These are phyloP conservation scores for Iguana delicatissima DNA, from an alignment of 2,797 vertebrate species.

Conservation along the genomic window DNA sequence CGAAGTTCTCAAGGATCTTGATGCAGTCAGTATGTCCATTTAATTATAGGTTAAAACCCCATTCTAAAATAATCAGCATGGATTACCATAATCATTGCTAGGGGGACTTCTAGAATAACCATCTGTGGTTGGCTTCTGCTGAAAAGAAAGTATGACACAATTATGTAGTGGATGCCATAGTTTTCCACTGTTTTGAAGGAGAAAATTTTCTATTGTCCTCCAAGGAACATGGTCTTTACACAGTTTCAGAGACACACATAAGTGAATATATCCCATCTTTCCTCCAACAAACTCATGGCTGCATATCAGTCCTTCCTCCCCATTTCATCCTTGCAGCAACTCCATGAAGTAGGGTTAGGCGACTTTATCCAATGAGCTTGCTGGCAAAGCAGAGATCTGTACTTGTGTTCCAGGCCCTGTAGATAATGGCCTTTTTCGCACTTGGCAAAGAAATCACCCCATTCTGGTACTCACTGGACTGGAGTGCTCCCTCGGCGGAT, in stretches of 20 bases:
- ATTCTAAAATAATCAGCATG: conserved; percentile 42
- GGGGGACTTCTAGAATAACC: background rate
- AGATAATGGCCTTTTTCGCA: too few species aligned
- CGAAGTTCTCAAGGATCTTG: conserved; percentile 38
- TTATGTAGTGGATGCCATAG: background rate
- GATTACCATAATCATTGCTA: conserved; percentile 23
- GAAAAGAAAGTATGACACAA: fast-evolving
- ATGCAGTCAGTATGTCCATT: background rate
- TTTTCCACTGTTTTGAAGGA: conserved; percentile 1
- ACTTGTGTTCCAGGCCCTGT: background rate
- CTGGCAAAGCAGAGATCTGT: background rate
- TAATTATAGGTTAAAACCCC: conserved; percentile 38
- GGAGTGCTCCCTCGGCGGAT: too few species aligned
- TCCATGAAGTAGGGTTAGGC: background rate
- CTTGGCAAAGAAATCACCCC: too few species aligned
- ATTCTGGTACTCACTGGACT: too few species aligned
- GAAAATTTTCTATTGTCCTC: background rate
- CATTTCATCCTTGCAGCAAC: background rate
- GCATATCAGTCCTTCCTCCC: background rate
- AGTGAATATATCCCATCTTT: background rate
- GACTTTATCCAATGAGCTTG: background rate
- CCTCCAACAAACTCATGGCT: background rate
- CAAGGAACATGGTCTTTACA: background rate
- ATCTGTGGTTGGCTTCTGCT: background rate
- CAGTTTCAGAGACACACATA: too few species aligned